A percentile compares a stretch with the other conserved stretches of the same genome.
phyloP scores from a whole-genome alignment of 2,888 invertebrate genomes.

The Melinaea marsaeus region DNA sequence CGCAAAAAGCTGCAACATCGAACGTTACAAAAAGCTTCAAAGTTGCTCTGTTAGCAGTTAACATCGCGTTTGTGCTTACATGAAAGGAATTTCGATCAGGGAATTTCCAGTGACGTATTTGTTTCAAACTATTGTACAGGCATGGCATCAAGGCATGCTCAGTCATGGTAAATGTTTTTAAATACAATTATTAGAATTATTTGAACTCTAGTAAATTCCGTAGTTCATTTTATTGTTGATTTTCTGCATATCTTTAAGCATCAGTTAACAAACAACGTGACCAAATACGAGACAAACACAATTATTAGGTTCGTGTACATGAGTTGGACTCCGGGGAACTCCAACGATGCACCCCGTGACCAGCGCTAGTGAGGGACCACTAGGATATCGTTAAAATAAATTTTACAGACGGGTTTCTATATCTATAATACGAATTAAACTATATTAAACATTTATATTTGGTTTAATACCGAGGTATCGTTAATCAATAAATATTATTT shows the following conservation, averaged over 20 bases:
- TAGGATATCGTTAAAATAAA: slow-evolving; percentile 21
- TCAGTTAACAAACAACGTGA: slow-evolving; percentile 57
- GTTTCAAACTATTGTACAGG: no score
- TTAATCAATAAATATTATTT: no score
- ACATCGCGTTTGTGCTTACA: slow-evolving; percentile 37
- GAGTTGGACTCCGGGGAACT: slow-evolving; percentile 46
- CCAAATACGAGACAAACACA: slow-evolving; percentile 63
- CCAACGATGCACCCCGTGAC: slow-evolving; percentile 60
- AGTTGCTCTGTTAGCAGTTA: slow-evolving; percentile 43
- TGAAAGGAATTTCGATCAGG: background rate
- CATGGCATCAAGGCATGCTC: no score
- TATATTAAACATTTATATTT: no score
- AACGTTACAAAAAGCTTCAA: slow-evolving; percentile 40
- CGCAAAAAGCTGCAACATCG: slow-evolving; percentile 13
- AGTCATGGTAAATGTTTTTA: no score
- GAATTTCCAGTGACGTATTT: no score
- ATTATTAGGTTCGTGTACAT: slow-evolving; percentile 68
- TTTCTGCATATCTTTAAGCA: background rate
- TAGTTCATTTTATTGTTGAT: background rate
- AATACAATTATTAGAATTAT: no score
- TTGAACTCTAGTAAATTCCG: no score
- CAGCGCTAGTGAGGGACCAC: slow-evolving; percentile 39
- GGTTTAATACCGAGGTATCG: no score
- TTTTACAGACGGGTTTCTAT: no score
- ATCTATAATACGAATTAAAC: no score